Evolutionary conservation across 1,140 invertebrate genomes (phyloP).

Genomic region (roundworm (Caenorhabditis elegans)): DNA sequence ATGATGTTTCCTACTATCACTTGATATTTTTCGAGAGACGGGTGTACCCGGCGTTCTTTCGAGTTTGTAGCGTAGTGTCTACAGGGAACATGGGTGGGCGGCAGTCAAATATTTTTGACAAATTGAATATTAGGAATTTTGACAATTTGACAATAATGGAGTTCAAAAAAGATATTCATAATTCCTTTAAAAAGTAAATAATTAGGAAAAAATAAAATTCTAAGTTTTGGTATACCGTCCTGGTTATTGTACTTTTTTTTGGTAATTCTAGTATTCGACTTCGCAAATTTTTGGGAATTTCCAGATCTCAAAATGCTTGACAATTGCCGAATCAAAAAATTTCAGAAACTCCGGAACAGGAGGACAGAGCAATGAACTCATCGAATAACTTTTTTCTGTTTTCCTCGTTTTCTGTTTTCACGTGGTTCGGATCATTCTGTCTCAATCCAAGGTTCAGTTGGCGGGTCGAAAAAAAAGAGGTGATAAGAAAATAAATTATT

Average conservation of each 20-base stretch:
- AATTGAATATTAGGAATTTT: no score
- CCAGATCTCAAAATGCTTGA: no score
- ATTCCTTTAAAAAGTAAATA: not conserved
- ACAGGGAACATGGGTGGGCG: no score
- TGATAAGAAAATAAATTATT: slow-evolving; percentile 15
- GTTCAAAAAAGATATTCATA: no score
- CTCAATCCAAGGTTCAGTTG: not conserved
- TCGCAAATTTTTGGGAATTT: no score
- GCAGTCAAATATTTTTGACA: no score
- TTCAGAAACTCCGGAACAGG: no score
- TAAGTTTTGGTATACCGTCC: no score
- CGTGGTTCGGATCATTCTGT: not conserved
- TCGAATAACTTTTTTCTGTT: not conserved
- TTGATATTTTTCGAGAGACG: not conserved
- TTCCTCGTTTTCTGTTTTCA: not conserved
- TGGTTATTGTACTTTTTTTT: no score
- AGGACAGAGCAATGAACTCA: not conserved
- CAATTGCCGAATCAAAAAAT: no score
- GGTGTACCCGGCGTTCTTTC: not conserved
- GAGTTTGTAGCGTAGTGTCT: not conserved
- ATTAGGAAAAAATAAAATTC: not conserved
- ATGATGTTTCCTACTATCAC: not conserved
- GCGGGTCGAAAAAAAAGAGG: not conserved
- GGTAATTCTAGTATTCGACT: no score
- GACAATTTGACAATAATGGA: no score